Conservation (phyloP, 2,797 vertebrate genomes). For the Manis pentadactyla region DNA sequence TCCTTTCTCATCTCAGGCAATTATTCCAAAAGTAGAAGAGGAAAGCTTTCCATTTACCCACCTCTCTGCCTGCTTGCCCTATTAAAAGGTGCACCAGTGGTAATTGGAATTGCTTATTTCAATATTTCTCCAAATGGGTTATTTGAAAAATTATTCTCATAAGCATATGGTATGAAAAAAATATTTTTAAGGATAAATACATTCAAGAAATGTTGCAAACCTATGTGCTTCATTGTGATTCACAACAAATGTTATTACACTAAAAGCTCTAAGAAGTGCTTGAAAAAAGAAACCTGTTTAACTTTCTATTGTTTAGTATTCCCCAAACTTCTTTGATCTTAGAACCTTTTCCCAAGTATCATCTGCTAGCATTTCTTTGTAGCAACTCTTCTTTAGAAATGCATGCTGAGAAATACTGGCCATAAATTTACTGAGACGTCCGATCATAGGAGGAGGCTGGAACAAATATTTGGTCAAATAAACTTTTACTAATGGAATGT, state of each 20-base stretch:
- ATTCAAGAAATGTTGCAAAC: not conserved
- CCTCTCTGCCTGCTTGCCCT: not conserved
- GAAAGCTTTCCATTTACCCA: not conserved
- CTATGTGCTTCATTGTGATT: not conserved
- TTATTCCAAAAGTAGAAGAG: not conserved
- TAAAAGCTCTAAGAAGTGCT: conserved; percentile 3
- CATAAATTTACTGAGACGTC: conserved; percentile 22
- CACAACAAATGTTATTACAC: not conserved
- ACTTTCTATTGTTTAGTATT: conserved; percentile 22
- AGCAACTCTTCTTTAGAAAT: conserved; percentile 41
- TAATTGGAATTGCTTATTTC: not conserved
- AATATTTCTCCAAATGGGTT: not conserved
- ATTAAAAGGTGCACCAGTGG: not conserved
- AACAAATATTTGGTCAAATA: conserved; percentile 24
- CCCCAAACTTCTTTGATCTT: not conserved
- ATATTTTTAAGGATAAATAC: not conserved
- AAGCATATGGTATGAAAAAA: not conserved
- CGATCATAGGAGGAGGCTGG: not conserved
- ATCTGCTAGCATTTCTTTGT: conserved; percentile 52
- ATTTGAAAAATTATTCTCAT: not conserved
- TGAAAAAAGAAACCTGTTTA: not conserved
- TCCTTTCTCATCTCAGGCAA: not conserved
- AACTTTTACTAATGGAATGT: not conserved
- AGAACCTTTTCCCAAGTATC: conserved; percentile 40
- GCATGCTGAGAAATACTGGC: not conserved